Base-by-base conservation (phyloP, 2,113 vertebrate species). In the Pavo muticus region DNA sequence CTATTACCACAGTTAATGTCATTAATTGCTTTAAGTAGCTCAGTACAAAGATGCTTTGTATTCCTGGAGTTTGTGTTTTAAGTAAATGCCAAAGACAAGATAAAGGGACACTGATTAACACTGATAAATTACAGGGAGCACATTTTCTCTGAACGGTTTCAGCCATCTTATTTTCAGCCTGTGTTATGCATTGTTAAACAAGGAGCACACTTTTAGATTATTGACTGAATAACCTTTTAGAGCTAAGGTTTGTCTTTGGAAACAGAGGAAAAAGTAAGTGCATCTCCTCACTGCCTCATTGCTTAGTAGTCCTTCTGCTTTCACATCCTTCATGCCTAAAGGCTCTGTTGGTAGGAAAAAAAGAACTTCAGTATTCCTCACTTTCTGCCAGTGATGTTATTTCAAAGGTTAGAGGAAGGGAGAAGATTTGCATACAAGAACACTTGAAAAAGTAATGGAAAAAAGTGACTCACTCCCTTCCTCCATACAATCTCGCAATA, bases 231-330 rank as follows among this genome's bases (percentile, higher is more conserved):
- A 87, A 12, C 32, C 54, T 94, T 70, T 72, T 78, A 35, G 50
- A 91, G 82, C 82, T 93, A 88, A 96, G 57, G 47, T 88, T 94
- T 83, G 27, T 39, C 24, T 74, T 47, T 21, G 54, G 71, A 94
- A 96, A 94, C 32, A 67, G 30, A 87, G 61, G 37, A 30, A 84
- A 67, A 79, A 75, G n/a, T 87, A 69, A 81, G 11, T 78, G 44
- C 87, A 20, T 71, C 84, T 97, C 96, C 85, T 95, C 88, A 86
- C 74, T 94, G 59, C 80, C 90, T 95, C 57, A 52, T 56, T 81
- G 82, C 29, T 88, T 88, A 30, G 47, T 84, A 88, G 81, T 88
- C 82, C 82, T 91, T 88, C 65, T 91, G 57, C 40, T 84, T 96
- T 75, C 75, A 93, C 84, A 69, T 59, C 25, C 30, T 82, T 73